Evolutionary conservation across 2,797 vertebrate genomes (phyloP).

Genomic region (Pangasius sanitwongsei): DNA sequence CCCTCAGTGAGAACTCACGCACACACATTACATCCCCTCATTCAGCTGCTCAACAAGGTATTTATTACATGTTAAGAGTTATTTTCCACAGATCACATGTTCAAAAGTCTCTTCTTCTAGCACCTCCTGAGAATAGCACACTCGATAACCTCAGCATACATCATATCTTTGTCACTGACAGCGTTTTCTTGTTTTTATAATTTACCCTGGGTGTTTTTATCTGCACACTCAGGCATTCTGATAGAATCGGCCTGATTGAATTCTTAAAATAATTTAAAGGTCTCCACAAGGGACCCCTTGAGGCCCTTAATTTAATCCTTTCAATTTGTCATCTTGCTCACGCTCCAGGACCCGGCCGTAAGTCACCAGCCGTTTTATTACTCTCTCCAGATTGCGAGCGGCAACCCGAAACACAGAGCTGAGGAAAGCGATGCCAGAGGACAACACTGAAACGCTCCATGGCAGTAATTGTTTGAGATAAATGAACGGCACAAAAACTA

Average conservation of each 20-base stretch:
- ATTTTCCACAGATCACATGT: conserved; percentile 12
- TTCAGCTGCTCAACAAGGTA: background rate
- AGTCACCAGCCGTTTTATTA: conserved; percentile 64
- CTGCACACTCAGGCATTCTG: conserved; percentile 60
- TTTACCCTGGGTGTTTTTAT: conserved; percentile 60
- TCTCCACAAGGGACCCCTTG: conserved; percentile 59
- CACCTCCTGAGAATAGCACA: background rate
- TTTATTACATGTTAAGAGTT: conserved; percentile 15
- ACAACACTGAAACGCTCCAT: conserved; percentile 33
- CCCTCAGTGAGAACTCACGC: conserved; percentile 4
- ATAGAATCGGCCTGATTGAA: conserved; percentile 66
- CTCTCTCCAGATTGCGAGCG: conserved; percentile 59
- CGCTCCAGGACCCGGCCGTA: conserved; percentile 62
- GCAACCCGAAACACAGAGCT: conserved; percentile 51
- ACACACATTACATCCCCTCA: background rate
- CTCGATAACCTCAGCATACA: background rate
- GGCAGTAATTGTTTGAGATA: conserved; percentile 44
- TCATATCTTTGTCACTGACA: conserved; percentile 11
- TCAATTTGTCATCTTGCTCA: conserved; percentile 71
- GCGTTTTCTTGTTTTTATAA: conserved; percentile 25
- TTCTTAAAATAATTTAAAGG: conserved; percentile 75
- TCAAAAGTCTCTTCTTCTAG: conserved; percentile 14
- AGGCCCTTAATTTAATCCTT: conserved; percentile 72
- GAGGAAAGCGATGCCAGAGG: conserved; percentile 41
- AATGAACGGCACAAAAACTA: conserved; percentile 27